Percentiles rank a stretch among this genome's conserved stretches.
Conservation (phyloP, 2,888 invertebrate species). For the Sinotaia quadrata region DNA sequence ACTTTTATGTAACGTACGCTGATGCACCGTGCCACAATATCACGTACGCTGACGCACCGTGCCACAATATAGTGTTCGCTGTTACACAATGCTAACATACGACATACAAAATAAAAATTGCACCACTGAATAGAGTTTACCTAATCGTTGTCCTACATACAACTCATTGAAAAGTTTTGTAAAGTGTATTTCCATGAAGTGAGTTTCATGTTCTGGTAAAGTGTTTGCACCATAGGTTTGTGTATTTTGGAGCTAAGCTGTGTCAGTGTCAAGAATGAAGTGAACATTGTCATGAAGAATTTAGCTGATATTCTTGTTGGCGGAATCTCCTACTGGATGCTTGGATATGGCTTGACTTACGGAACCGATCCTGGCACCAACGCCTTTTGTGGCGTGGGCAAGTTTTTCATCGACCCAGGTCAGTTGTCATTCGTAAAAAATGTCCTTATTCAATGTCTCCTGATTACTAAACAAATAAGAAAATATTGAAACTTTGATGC, state of each 20-base stretch:
- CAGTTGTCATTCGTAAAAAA: too few species aligned
- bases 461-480: background rate
- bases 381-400: constrained; percentile 87
- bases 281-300: constrained; percentile 98
- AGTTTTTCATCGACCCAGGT: constrained; percentile 80
- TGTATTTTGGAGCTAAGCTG: constrained; percentile 94
- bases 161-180: background rate
- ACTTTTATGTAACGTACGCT: too few species aligned
- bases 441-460: too few species aligned
- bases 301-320: constrained; percentile 93
- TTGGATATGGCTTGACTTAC: constrained; percentile 93
- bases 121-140: background rate
- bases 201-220: too few species aligned
- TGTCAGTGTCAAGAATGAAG: constrained; percentile 85
- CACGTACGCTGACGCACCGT: too few species aligned
- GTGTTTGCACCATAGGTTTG: too few species aligned
- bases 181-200: too few species aligned
- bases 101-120: too few species aligned
- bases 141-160: background rate
- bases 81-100: too few species aligned
- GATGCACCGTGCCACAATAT: too few species aligned
- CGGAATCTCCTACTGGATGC: constrained; percentile 93
- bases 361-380: constrained; percentile 78
- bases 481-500: too few species aligned
- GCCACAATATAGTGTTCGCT: too few species aligned